Percentiles rank a stretch among this genome's conserved stretches.
Conservation (phyloP, 2,888 invertebrate species). For the Torymus texanus region DNA sequence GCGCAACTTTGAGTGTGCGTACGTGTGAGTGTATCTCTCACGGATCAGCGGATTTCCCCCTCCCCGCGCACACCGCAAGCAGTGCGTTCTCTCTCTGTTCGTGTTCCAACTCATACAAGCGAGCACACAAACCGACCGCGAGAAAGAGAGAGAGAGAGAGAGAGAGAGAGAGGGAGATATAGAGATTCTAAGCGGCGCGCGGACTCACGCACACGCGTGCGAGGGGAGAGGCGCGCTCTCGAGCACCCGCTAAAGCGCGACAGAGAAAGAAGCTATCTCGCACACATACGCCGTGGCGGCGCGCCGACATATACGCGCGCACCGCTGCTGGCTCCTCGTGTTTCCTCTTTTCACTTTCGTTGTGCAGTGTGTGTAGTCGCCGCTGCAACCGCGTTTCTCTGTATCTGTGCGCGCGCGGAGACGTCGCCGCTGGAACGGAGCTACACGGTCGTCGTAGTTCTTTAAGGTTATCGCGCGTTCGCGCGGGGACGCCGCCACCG, state of each 20-base stretch:
- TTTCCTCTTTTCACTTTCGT: constrained; percentile 56
- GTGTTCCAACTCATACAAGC: neutral
- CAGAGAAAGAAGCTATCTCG: neutral
- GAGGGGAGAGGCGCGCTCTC: too few relatives aligned
- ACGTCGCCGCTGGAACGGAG: constrained; percentile 45
- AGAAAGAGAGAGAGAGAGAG: constrained; percentile 3
- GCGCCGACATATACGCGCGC: constrained; percentile 19
- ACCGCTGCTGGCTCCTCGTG: constrained; percentile 46
- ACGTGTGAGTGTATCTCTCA: neutral
- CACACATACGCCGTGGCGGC: constrained; percentile 22
- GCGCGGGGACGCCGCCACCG: constrained; percentile 5
- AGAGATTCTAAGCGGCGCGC: neutral
- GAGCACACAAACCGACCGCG: constrained; percentile 1
- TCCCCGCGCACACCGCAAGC: constrained; percentile 26
- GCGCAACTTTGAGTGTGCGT: too few relatives aligned
- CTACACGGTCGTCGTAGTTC: constrained; percentile 40
- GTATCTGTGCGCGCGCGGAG: neutral
- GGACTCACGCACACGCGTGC: constrained; percentile 34
- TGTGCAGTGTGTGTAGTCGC: constrained; percentile 38
- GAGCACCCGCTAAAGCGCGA: too few relatives aligned
- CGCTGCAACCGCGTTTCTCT: constrained; percentile 9
- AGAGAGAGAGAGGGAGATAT: neutral
- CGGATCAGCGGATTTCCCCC: constrained; percentile 55
- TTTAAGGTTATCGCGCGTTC: constrained; percentile 44
- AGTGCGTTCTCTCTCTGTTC: neutral